Conservation (phyloP, 2,888 invertebrate genomes). For the Netelia melanura region DNA sequence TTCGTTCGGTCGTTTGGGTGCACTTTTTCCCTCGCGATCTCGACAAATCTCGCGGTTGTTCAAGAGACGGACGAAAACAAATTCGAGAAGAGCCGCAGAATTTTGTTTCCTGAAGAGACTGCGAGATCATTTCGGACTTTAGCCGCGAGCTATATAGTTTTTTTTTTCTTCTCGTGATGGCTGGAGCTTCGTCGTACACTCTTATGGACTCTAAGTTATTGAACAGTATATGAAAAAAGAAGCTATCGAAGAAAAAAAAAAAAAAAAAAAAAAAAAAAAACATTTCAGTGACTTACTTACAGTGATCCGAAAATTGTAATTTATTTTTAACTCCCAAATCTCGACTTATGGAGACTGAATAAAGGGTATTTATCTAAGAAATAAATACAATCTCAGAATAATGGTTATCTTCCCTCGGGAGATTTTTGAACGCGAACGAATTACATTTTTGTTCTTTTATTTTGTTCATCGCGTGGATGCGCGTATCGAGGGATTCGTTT, state of each 20-base stretch:
- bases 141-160: neutral
- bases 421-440: slow-evolving; percentile 49
- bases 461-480: neutral
- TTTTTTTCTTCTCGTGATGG: slow-evolving; percentile 54
- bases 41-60: slow-evolving; percentile 19
- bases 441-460: neutral
- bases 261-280: slow-evolving; percentile 45
- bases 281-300: slow-evolving; percentile 72
- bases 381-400: slow-evolving; percentile 69
- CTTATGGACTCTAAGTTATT: slow-evolving; percentile 74
- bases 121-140: neutral
- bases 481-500: neutral
- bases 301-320: slow-evolving; percentile 78
- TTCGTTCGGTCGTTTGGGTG: slow-evolving; percentile 35
- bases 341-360: slow-evolving; percentile 72
- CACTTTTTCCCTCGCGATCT: slow-evolving; percentile 25
- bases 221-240: slow-evolving; percentile 24
- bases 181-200: slow-evolving; percentile 61
- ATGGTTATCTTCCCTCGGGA: slow-evolving; percentile 76
- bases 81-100: neutral
- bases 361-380: slow-evolving; percentile 78
- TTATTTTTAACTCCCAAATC: slow-evolving; percentile 66
- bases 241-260: neutral
- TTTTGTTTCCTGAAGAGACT: neutral
- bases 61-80: neutral